Percentiles rank a stretch among this genome's conserved stretches.
phyloP scores from a whole-genome alignment of 2,113 vertebrate genomes.

The Orcinus orca region DNA sequence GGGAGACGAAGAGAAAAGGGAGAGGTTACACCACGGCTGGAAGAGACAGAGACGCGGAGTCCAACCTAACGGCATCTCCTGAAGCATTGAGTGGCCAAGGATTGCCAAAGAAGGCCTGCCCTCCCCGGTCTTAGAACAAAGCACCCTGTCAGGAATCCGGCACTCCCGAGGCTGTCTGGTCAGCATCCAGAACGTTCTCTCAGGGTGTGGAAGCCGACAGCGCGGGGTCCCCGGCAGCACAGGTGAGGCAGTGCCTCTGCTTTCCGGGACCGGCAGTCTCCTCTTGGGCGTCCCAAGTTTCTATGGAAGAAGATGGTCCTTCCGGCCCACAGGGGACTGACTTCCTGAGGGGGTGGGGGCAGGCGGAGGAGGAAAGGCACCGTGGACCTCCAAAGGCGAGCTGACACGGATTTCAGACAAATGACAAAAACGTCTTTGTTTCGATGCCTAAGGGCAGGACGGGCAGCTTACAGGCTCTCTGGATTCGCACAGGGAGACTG shows the following conservation, averaged over 20 bases:
- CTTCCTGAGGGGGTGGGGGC: neutral
- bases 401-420: neutral
- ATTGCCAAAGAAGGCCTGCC: fast-evolving
- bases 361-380: neutral
- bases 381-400: neutral
- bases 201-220: neutral
- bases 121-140: fast-evolving
- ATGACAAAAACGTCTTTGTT: neutral
- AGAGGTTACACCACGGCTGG: neutral
- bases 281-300: neutral
- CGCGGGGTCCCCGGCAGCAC: neutral
- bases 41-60: neutral
- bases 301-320: neutral
- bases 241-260: neutral
- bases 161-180: no score
- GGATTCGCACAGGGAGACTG: neutral
- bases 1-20: slow-evolving; percentile 10
- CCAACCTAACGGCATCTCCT: fast-evolving
- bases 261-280: neutral
- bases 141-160: fast-evolving
- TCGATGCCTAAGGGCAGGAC: neutral
- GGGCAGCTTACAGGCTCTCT: neutral
- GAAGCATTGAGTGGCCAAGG: fast-evolving
- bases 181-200: neutral
- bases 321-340: neutral